A percentile compares a stretch with the other conserved stretches of the same genome.
phyloP scores from a whole-genome alignment of 2,113 vertebrate species.

The Felis chaus region DNA sequence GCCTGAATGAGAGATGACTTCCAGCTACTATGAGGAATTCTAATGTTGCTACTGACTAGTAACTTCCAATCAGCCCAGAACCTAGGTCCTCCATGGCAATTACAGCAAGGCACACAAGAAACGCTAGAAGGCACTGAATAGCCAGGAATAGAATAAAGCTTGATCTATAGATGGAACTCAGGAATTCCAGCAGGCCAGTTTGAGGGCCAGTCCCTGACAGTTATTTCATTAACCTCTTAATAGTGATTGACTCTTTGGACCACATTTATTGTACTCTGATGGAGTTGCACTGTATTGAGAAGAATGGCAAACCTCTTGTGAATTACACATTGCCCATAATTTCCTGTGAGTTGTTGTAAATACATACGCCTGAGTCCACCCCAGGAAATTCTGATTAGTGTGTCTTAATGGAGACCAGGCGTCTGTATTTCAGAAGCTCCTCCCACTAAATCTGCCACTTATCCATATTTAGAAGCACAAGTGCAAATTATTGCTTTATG shows the following conservation, averaged over 20 bases:
- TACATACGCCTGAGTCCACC: neutral
- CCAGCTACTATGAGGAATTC: neutral
- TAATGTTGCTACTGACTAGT: neutral
- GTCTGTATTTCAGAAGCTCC: neutral
- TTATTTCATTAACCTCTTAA: neutral
- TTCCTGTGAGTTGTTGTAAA: neutral
- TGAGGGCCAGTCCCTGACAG: neutral
- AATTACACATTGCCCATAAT: neutral
- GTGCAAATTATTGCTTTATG: neutral
- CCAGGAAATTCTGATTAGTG: neutral
- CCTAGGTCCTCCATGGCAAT: neutral
- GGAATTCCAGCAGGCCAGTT: neutral
- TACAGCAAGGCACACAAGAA: neutral
- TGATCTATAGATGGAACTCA: neutral
- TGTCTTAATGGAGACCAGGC: neutral
- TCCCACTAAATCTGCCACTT: no score
- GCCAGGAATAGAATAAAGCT: neutral
- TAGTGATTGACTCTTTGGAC: neutral
- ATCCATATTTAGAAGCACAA: neutral
- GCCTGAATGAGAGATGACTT: neutral
- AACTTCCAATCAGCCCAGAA: neutral
- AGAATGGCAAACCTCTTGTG: neutral
- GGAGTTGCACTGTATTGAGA: neutral
- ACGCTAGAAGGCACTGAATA: neutral
- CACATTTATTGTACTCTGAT: neutral